Evolutionary conservation across 2,888 invertebrate species (phyloP), one percentile per base, ranked within the genome.

Genomic region (Andrena camellia): DNA sequence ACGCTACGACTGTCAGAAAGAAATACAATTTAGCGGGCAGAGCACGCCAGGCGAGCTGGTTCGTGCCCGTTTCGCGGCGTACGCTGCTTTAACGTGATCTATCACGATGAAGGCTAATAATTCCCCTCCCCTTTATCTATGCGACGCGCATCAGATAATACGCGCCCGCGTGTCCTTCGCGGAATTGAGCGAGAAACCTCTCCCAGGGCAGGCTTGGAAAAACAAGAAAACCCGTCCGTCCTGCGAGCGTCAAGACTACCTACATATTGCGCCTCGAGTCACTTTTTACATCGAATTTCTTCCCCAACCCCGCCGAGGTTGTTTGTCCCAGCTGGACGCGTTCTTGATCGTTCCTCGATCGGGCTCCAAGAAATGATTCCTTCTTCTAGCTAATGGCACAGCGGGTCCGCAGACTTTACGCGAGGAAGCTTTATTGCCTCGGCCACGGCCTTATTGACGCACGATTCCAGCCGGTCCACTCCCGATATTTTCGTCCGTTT

Each of bases 1-100:
- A 91, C 89, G 91, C 88, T 88, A 91, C 83, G 87, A 90, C 87
- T 83, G 86, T 87, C 90, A 86, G 88, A 89, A 90, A 89, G 90
- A 90, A 88, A 89, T 87, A 91, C 88, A 89, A 89, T 90, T 89
- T 86, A 78, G 78, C 73, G 74, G 23, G 79, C 42, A 77, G 67
- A 60, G 73, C 85, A 79, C 84, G 82, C 81, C 62, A 69, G 50
- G 52, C 50, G 54, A 75, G 57, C 26, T 35, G 31, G 20, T 48
- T 77, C 78, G 29, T 64, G 78, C 26, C 23, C 26, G 78, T 54
- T 57, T 31, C 77, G 54, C 81, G 68, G 35, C 48, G 54, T 17
- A 23, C 59, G 31, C 42, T 63, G 63, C n/a, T 57, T n/a, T 54
- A 64, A 68, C 72, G 71, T 60, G 82, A 72, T 77, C 82, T 69